Evolutionary conservation across 2,113 vertebrate species (phyloP), one percentile per base, ranked within the genome.

Genomic region (Ciconia maguari): DNA sequence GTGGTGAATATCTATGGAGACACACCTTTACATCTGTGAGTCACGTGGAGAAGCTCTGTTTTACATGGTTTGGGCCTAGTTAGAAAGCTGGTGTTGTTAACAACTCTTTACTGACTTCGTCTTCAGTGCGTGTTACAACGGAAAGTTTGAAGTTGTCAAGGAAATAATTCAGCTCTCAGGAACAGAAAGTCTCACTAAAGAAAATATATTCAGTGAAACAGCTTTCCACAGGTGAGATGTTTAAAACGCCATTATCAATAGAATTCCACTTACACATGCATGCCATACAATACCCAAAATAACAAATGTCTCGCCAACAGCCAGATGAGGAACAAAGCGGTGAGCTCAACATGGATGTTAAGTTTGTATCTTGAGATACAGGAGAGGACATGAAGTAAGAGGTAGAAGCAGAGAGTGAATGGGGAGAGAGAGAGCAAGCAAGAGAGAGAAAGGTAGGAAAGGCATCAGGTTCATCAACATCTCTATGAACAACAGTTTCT

Each of bases 131-230:
- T 99, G 99, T 60, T 99, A 99, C 95, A 99, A 98, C 14, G 99
- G 99, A 2, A 99, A 99, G 94, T 98, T 98, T 89, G 98, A 99
- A 52, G 98, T 98, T 6, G 98, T 98, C 76, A 99, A 99, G 95
- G 99, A 99, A 96, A 98, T 99, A 4, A 96, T 99, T 52, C 98
- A 99, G 92, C 95, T 98, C 61, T 98, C 99, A 2, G 99, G 99
- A 81, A 98, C 98, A 44, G 99, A 99, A 74, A 99, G 99, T 65
- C 98, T 99, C 89, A 97, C 98, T 27, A 99, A 99, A 88, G 99
- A 99, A 96, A 99, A 99, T 48, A 99, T 99, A 94, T 99, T 99
- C 98, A 99, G 99, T 52, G 99, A 99, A 97, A 99, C 99, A 2
- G 98, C 98, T 60, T 99, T 99, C 97, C 99, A 99, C 98, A 99